Conservation (phyloP, 2,888 invertebrate genomes). For the Clivina fossor region DNA sequence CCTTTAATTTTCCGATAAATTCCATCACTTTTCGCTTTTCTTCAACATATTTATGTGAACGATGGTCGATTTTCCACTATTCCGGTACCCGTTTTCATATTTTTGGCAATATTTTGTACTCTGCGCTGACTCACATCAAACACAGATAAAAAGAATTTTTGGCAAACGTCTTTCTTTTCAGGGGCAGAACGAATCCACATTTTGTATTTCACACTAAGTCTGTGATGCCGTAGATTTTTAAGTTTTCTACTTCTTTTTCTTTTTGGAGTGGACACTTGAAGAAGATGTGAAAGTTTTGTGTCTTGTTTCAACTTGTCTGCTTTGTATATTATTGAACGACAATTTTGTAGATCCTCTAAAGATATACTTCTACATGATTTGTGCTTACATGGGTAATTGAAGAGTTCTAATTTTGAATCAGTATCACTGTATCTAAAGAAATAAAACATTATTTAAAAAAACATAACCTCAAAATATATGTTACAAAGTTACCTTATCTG, state of each 20-base stretch:
- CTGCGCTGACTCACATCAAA: constrained; percentile 1
- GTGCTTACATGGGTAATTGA: neutral
- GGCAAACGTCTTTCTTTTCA: constrained; percentile 2
- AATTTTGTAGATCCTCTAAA: neutral
- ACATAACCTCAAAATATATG: constrained; percentile 1
- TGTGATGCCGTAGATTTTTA: constrained; percentile 1
- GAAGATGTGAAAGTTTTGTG: neutral
- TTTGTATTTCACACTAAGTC: constrained; percentile 2
- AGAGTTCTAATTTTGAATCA: constrained; percentile 4
- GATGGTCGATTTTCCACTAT: constrained; percentile 7
- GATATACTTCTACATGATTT: neutral
- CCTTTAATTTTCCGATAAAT: constrained; percentile 38
- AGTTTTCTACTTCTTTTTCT: too few species aligned
- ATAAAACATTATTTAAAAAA: too few species aligned
- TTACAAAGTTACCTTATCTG: too few species aligned
- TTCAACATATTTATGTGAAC: too few species aligned
- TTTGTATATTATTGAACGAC: too few species aligned
- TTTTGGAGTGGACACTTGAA: neutral
- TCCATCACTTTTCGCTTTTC: too few species aligned
- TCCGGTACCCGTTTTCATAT: constrained; percentile 1
- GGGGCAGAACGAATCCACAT: neutral
- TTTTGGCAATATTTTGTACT: constrained; percentile 1
- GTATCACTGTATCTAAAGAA: too few species aligned
- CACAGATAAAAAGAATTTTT: constrained; percentile 5
- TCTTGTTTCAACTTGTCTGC: neutral